Conservation (phyloP, 2,888 invertebrate genomes). For the Drosophila engyochracea region DNA sequence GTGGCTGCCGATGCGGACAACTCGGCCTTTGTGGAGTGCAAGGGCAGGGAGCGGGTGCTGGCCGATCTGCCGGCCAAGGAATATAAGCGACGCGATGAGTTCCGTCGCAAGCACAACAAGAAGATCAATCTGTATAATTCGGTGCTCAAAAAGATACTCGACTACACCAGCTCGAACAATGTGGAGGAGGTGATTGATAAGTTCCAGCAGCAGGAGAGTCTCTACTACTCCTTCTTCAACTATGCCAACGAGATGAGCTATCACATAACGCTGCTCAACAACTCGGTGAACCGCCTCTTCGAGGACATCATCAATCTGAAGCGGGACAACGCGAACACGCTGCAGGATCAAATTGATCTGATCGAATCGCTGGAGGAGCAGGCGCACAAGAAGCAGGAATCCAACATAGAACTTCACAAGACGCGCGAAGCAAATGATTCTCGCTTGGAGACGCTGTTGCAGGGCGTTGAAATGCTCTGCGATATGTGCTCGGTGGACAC, state of each 20-base stretch:
- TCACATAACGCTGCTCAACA: conserved; percentile 83
- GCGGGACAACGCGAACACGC: conserved; percentile 63
- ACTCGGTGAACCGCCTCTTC: conserved; percentile 80
- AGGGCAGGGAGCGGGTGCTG: conserved; percentile 73
- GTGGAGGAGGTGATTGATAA: conserved; percentile 82
- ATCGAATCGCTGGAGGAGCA: conserved; percentile 70
- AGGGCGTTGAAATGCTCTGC: conserved; percentile 79
- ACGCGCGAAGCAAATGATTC: conserved; percentile 65
- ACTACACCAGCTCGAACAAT: conserved; percentile 75
- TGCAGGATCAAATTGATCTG: conserved; percentile 73
- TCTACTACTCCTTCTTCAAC: conserved; percentile 85
- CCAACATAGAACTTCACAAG: conserved; percentile 61
- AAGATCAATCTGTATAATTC: conserved; percentile 82
- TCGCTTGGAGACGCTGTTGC: conserved; percentile 70
- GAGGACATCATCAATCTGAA: conserved; percentile 78
- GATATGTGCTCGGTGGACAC: conserved; percentile 86
- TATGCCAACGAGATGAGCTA: conserved; percentile 84
- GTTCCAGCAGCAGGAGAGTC: conserved; percentile 84
- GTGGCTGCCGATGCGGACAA: conserved; percentile 81
- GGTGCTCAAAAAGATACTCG: conserved; percentile 82
- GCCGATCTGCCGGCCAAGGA: conserved; percentile 83
- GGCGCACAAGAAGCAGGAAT: conserved; percentile 64
- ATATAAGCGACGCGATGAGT: conserved; percentile 81
- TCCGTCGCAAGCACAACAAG: conserved; percentile 75
- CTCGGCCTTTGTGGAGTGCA: conserved; percentile 78